Evolutionary conservation across 1,140 invertebrate species (phyloP).

Genomic region (Grapholita molesta): DNA sequence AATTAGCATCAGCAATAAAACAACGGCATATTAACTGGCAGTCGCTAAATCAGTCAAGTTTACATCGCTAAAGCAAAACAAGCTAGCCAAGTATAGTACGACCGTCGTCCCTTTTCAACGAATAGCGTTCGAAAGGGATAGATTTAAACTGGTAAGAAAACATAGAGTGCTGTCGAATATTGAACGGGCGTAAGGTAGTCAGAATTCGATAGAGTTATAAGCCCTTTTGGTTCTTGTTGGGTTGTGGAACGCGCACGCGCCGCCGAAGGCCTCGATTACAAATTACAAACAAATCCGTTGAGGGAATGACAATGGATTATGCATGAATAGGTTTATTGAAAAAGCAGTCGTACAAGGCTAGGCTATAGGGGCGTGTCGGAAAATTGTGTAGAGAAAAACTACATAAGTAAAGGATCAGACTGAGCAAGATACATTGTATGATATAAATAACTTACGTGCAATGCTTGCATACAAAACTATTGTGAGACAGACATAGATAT

Average conservation of each 20-base stretch:
- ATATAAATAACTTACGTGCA: too few relatives aligned
- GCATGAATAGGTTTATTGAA: conserved; percentile 9
- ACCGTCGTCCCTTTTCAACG: neutral
- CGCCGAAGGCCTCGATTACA: conserved; percentile 34
- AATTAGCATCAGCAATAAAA: conserved; percentile 10
- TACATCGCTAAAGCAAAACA: conserved; percentile 18
- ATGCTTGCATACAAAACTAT: too few relatives aligned
- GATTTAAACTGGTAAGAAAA: neutral
- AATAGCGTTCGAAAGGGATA: neutral
- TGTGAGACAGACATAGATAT: too few relatives aligned
- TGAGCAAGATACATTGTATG: too few relatives aligned
- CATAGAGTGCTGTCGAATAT: conserved; percentile 23
- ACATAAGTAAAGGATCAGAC: too few relatives aligned
- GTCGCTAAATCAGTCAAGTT: conserved; percentile 26
- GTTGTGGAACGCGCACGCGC: conserved; percentile 45
- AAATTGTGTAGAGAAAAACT: neutral
- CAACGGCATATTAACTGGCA: conserved; percentile 10
- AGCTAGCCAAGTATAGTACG: conserved; percentile 21
- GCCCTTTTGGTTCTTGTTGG: neutral
- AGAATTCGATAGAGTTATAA: neutral
- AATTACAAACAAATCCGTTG: conserved; percentile 16
- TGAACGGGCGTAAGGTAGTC: neutral
- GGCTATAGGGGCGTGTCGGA: neutral
- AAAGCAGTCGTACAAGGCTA: neutral
- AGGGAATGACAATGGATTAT: conserved; percentile 5